Base-by-base conservation (phyloP, 2,888 invertebrate species). In the Microchrysa polita region DNA sequence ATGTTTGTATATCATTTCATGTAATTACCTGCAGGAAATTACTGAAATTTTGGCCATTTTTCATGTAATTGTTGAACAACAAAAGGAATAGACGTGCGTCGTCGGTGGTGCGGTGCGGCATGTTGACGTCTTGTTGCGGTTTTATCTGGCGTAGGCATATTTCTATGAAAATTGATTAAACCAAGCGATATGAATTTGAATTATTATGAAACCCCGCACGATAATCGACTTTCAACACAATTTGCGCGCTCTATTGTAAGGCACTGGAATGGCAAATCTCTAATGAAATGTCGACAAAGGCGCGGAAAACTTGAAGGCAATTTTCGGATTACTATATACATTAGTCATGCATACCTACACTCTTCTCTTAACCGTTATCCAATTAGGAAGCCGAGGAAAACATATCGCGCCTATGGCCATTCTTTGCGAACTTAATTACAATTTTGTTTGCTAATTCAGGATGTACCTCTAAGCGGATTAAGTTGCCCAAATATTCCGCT, bases 401-500 rank as follows among this genome's bases (percentile, higher is more conserved):
- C 42, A 40, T 2, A 67, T 52, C 52, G 52, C 52, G 52, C 53
- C 27, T 67, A 27, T n/a, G 42, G 27, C 4, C 16, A 27, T 52
- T n/a, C 44, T 23, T 57, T 7, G 16, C 5, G 34, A 40, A 55
- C 55, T 69, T 69, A 57, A 69, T 69, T 55, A 69, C 55, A 20
- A 18, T 69, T 57, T 55, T 69, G 69, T 69, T 69, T 57, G 55
- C 27, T 69, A 69, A 69, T 69, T 69, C 55, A 18, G 34, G 18
- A 55, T 55, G 57, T 57, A 69, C 55, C 14, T 40, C 23, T 55
- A 48, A 65, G 69, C 55, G 18, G 69, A 69, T 69, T 55, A 69
- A 34, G n/a, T 57, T 69, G n/a, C n/a, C 16, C 34, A 57, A 55
- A 14, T 52, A 10, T 9, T 16, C 14, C 23, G 16, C 16, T n/a